A percentile compares a stretch with the other conserved stretches of the same genome.
phyloP scores from a whole-genome alignment of 2,797 vertebrate species.

The Trachurus trachurus region DNA sequence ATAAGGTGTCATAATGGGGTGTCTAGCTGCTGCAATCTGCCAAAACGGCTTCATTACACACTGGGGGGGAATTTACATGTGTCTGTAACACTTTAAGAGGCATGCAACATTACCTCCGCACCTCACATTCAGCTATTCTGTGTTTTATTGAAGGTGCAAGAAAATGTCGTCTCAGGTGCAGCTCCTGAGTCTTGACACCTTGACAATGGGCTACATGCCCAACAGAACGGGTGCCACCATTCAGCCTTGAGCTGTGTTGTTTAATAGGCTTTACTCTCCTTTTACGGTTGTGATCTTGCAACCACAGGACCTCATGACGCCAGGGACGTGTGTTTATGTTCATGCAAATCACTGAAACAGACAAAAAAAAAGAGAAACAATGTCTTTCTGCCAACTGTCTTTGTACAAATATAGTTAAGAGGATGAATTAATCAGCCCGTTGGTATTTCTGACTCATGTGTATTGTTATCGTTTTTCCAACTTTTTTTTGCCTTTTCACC shows the following conservation, averaged over 20 bases:
- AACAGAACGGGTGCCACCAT: background rate
- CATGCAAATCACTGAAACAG: background rate
- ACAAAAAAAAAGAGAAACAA: background rate
- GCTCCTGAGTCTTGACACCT: slow-evolving; percentile 4
- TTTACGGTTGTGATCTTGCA: background rate
- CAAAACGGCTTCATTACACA: slow-evolving; percentile 41
- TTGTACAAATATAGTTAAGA: background rate
- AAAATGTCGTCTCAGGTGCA: slow-evolving; percentile 4
- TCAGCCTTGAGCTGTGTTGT: background rate
- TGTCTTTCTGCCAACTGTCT: background rate
- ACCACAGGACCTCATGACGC: background rate
- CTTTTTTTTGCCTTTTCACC: background rate
- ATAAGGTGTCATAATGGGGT: slow-evolving; percentile 49
- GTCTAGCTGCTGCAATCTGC: slow-evolving; percentile 32
- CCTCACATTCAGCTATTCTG: slow-evolving; percentile 15
- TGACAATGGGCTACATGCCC: background rate
- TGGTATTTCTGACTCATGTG: background rate
- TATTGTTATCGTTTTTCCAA: background rate
- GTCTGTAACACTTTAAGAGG: slow-evolving; percentile 41
- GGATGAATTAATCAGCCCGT: background rate
- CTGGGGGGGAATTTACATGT: slow-evolving; percentile 16
- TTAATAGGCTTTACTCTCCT: background rate
- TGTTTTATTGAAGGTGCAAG: slow-evolving; percentile 21
- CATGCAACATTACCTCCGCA: slow-evolving; percentile 11
- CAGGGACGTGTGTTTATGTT: background rate